Percentiles rank a stretch among this genome's conserved stretches.
Evolutionary conservation across 2,888 invertebrate genomes (phyloP).

Genomic region (Didymodactylos carnosus): DNA sequence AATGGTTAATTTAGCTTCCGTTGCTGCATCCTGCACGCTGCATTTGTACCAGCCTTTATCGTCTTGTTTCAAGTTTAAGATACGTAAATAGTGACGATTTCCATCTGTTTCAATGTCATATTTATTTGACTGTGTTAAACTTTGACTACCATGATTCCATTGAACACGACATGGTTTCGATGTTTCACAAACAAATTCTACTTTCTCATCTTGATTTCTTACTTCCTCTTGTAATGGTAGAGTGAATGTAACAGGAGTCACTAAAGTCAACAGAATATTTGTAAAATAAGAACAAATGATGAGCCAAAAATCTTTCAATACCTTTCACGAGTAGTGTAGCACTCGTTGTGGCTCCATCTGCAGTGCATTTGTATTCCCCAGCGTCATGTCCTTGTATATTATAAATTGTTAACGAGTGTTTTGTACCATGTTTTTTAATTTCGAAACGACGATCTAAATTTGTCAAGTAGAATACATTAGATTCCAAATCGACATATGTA

Average conservation of each 20-base stretch:
- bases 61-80: background rate
- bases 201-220: background rate
- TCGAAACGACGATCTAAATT: background rate
- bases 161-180: background rate
- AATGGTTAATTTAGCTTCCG: background rate
- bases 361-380: conserved; percentile 2
- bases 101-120: background rate
- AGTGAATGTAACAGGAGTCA: background rate
- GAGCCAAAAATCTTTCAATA: background rate
- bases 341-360: background rate
- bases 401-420: background rate
- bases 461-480: too few relatives aligned
- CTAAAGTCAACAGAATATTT: background rate
- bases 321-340: background rate
- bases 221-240: background rate
- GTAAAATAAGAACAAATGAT: too few relatives aligned
- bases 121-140: background rate
- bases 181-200: background rate
- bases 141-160: background rate
- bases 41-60: conserved; percentile 9
- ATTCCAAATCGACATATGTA: too few relatives aligned
- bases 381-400: background rate
- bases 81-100: background rate
- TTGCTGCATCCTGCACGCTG: background rate
- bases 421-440: background rate